Percentiles rank a stretch among this genome's conserved stretches.
Conservation (phyloP, 2,888 invertebrate species). For the Incurvaria masculella region DNA sequence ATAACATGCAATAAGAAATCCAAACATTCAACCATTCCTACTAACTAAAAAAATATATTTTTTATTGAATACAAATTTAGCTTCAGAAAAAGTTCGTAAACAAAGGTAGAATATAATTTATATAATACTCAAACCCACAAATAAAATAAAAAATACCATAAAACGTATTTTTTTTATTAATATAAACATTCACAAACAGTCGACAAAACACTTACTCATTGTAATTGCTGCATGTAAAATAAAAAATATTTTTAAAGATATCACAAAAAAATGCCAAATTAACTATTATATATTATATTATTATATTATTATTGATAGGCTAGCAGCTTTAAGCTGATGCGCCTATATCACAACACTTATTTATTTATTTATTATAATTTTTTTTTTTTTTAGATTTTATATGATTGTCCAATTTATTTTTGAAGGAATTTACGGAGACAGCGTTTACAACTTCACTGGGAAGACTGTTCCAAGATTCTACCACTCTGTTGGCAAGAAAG, state of each 20-base stretch:
- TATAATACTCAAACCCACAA: neutral
- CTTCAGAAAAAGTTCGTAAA: neutral
- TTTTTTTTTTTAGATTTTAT: too few species aligned
- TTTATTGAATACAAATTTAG: neutral
- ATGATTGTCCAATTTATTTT: too few species aligned
- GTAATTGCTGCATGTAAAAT: slow-evolving; percentile 45
- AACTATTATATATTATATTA: neutral
- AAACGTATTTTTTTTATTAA: too few species aligned
- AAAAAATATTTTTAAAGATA: slow-evolving; percentile 14
- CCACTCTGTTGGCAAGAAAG: too few species aligned
- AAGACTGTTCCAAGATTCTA: too few species aligned
- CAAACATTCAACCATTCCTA: slow-evolving; percentile 6
- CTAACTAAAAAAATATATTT: slow-evolving; percentile 10
- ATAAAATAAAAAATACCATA: too few species aligned
- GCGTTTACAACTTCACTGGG: too few species aligned
- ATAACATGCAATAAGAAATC: slow-evolving; percentile 4
- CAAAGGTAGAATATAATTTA: neutral
- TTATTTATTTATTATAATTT: too few species aligned
- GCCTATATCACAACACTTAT: too few species aligned
- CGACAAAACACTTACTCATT: slow-evolving; percentile 42
- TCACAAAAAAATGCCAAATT: neutral
- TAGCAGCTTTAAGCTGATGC: too few species aligned
- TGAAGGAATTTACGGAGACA: too few species aligned
- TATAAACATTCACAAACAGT: neutral
- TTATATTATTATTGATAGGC: too few species aligned